These are phyloP conservation scores for Colaptes auratus DNA, from an alignment of 2,113 vertebrate species.

Conservation along the genomic window DNA sequence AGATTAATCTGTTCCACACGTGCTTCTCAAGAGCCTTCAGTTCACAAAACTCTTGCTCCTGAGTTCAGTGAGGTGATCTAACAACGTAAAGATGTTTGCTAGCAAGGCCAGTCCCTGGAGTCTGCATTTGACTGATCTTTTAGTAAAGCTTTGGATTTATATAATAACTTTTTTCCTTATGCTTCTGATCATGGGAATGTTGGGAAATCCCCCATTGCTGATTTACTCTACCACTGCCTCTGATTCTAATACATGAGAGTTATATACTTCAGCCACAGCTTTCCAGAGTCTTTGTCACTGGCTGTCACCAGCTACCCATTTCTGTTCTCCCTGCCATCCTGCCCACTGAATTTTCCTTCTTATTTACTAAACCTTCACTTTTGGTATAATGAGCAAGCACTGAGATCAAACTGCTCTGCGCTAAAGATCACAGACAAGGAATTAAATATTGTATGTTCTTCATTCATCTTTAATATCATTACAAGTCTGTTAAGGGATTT, in stretches of 20 bases:
- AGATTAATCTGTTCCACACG: slow-evolving; percentile 32
- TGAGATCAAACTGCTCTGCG: slow-evolving; percentile 16
- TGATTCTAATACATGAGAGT: not conserved
- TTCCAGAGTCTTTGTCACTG: not conserved
- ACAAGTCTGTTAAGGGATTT: slow-evolving; percentile 48
- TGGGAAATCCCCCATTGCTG: not conserved
- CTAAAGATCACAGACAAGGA: slow-evolving; percentile 58
- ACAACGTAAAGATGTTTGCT: not conserved
- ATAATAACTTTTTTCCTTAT: not conserved
- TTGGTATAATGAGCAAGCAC: slow-evolving; percentile 1
- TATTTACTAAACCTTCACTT: slow-evolving; percentile 42
- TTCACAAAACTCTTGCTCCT: slow-evolving; percentile 36
- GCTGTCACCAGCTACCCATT: not conserved
- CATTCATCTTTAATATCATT: slow-evolving; percentile 64
- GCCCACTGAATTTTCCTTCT: not conserved
- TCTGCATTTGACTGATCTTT: not conserved
- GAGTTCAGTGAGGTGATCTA: not conserved
- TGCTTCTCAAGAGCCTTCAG: slow-evolving; percentile 15
- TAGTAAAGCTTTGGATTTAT: not conserved
- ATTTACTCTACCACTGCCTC: not conserved
- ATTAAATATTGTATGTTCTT: slow-evolving; percentile 68
- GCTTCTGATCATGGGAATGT: not conserved
- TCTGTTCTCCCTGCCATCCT: not conserved
- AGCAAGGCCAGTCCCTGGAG: not conserved
- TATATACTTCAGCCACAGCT: not conserved